Base-by-base conservation (phyloP, 2,113 vertebrate species). In the Pangasianodon gigas region DNA sequence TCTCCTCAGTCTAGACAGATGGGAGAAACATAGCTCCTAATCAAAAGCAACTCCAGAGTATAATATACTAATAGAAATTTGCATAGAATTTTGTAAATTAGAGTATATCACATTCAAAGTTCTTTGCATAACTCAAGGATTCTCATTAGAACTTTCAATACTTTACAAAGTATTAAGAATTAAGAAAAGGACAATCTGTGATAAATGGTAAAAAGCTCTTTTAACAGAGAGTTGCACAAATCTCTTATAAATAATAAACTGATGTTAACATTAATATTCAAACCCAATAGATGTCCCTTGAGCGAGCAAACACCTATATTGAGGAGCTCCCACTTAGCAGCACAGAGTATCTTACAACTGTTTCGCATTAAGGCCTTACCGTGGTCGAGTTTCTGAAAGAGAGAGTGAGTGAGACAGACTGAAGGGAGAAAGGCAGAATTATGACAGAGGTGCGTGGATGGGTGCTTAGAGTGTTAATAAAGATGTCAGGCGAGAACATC, bases 401-500 rank as follows among this genome's bases (percentile, higher is more conserved):
- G 86, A 79, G 84, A 80, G 74, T n/a, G 84, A 77, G 26, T 37
- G 71, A 84, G 56, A 90, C 48, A 51, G 62, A 67, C 46, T 86
- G 41, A 88, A 67, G n/a, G 77, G 44, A 75, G 65, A 77, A 85
- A 69, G 44, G 79, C 85, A 83, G 84, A 89, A 85, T 89, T 91
- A 88, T 90, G 90, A 75, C 82, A 91, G 90, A 94, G 89, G 91
- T 89, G 84, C 67, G 32, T 87, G 82, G 86, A 89, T 65, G 90
- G 92, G 87, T 71, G 90, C 89, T 89, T 91, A 89, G 88, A 94
- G 94, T 67, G 91, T 95, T 96, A 95, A 96, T 96, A 96, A 96
- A 96, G 96, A 96, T 95, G 95, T 96, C 95, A 96, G 89, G 92
- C 88, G 91, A 92, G 94, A 95, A 95, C 93, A 92, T 95, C 93